These are phyloP conservation scores for Sesia bembeciformis DNA, from an alignment of 2,888 invertebrate species.

Conservation along the genomic window DNA sequence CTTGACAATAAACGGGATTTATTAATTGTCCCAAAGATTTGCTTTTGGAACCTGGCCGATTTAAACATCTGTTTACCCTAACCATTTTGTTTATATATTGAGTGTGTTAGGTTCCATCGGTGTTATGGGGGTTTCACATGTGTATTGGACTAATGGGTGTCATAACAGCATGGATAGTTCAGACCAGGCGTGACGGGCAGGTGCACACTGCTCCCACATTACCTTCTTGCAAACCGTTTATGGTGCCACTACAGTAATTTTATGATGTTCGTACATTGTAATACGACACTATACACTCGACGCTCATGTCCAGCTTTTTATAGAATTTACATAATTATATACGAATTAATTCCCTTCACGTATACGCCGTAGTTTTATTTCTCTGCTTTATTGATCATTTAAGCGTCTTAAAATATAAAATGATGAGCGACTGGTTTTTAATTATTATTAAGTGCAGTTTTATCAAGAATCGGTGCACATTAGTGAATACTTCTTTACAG, in stretches of 20 bases:
- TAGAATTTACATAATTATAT: not conserved
- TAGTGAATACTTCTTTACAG: not conserved
- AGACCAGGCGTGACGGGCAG: slow-evolving; percentile 21
- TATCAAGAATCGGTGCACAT: not conserved
- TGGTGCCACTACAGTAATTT: slow-evolving; percentile 13
- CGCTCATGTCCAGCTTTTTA: not conserved
- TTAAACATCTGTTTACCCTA: not conserved
- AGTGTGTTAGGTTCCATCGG: no score
- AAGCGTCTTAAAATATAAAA: not conserved
- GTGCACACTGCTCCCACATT: slow-evolving; percentile 25
- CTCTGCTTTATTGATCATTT: not conserved
- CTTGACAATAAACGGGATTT: slow-evolving; percentile 65
- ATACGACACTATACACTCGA: slow-evolving; percentile 6
- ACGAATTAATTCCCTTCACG: not conserved
- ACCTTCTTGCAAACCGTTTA: slow-evolving; percentile 9
- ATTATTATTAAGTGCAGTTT: not conserved
- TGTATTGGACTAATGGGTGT: no score
- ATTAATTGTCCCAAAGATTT: slow-evolving; percentile 36
- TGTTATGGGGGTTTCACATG: no score
- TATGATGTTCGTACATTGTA: slow-evolving; percentile 15
- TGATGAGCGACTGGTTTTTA: not conserved
- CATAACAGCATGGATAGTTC: not conserved
- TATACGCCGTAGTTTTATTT: not conserved
- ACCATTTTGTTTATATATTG: no score
- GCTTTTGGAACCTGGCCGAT: slow-evolving; percentile 10